Base-by-base conservation (phyloP, 2,888 invertebrate genomes). In the Plusia festucae region DNA sequence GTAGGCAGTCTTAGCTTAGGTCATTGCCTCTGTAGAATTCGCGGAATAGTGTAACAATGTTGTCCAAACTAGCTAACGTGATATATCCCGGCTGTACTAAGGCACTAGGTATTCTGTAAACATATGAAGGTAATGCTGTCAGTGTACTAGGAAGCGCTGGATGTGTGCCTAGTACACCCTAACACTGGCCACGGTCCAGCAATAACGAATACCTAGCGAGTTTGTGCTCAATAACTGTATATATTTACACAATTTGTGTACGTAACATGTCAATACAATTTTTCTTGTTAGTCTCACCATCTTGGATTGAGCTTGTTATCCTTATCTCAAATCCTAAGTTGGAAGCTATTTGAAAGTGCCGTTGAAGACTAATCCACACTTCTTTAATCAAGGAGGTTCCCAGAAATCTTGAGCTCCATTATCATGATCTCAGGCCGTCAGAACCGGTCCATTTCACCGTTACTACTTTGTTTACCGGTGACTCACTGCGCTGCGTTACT, bases 121-220 rank as follows among this genome's bases (percentile, higher is more conserved):
- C 78, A 87, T 77, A 77, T 84, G 85, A 85, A 90, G 88, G 85
- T 89, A 86, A 90, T 87, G 81, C 84, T 85, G 85, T 84, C 84
- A 85, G 82, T 90, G 82, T 90, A 91, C 91, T 81, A 93, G 93
- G 93, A 93, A 93, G 87, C 85, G 88, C 82, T 93, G 93, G 93
- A 90, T 72, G 64, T 69, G 68, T 92, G 93, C 92, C 92, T 90
- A 91, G 84, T 83, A 73, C 71, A 79, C 77, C 81, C 83, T 74
- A 77, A 66, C 69, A 79, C 88, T 93, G 93, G 93, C 91, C 75
- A 54, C 56, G 68, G 70, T 90, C 92, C 93, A 93, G 88, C 78
- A 64, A 80, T 80, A 82, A 82, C 78, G 51, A 81, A 84, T 70
- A 77, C 65, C 73, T 67, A 77, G 65, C 73, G 60, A 68, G 76